phyloP scores from a whole-genome alignment of 2,797 vertebrate species.

The Acrossocheilus fasciatus region DNA sequence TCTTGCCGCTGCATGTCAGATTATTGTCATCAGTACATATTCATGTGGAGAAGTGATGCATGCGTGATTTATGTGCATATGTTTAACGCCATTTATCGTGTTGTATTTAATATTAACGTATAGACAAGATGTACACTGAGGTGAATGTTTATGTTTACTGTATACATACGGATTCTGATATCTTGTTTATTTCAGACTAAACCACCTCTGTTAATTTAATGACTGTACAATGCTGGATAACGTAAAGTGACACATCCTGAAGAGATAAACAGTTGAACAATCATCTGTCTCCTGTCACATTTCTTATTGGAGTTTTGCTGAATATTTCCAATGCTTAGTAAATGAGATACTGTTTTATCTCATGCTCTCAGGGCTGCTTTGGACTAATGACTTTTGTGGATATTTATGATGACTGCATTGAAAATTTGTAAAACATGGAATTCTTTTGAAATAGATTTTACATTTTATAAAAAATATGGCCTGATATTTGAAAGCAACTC shows the following conservation, averaged over 20 bases:
- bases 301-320: neutral
- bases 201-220: neutral
- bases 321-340: neutral
- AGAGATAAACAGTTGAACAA: neutral
- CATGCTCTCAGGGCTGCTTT: neutral
- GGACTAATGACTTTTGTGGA: neutral
- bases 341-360: neutral
- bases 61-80: neutral
- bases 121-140: neutral
- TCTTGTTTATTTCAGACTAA: neutral
- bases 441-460: neutral
- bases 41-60: too few species aligned
- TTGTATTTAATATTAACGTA: neutral
- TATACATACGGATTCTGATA: neutral
- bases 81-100: neutral
- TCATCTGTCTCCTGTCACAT: neutral
- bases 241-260: neutral
- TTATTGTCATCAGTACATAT: too few species aligned
- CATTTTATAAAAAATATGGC: neutral
- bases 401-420: neutral
- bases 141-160: neutral
- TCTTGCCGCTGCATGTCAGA: too few species aligned
- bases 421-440: neutral
- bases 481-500: neutral
- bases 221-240: neutral